Percentiles rank a stretch among this genome's conserved stretches.
phyloP scores from a whole-genome alignment of 2,797 vertebrate genomes.

The Choloepus didactylus region DNA sequence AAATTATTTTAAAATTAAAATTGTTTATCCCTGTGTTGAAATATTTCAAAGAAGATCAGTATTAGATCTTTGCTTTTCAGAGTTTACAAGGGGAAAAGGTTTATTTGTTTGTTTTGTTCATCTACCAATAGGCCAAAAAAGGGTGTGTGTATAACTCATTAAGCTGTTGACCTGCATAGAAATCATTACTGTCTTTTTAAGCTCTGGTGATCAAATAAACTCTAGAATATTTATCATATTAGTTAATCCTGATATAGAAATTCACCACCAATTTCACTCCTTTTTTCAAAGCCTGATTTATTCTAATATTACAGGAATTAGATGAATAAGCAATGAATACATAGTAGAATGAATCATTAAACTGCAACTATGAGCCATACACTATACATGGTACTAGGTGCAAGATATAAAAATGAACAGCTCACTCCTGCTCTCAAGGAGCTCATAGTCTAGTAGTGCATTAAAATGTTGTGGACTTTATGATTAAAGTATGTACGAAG shows the following conservation, averaged over 20 bases:
- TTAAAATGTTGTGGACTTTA: constrained; percentile 15
- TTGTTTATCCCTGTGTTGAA: neutral
- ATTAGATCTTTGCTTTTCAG: constrained; percentile 45
- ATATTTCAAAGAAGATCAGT: constrained; percentile 16
- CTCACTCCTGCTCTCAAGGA: neutral
- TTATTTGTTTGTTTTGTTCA: neutral
- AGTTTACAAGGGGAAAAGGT: neutral
- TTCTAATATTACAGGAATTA: neutral
- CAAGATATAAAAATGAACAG: constrained; percentile 31
- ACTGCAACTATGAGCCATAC: neutral
- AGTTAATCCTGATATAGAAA: constrained; percentile 28
- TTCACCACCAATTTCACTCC: constrained; percentile 41
- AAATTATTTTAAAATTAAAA: constrained; percentile 50
- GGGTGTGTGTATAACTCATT: constrained; percentile 27
- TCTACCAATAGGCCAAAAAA: neutral
- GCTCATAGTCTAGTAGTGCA: neutral
- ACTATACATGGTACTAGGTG: neutral
- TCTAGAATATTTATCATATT: neutral
- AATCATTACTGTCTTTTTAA: constrained; percentile 42
- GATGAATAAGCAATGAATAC: neutral
- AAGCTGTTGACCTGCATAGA: neutral
- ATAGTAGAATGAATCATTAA: constrained; percentile 29
- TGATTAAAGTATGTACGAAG: neutral
- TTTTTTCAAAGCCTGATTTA: constrained; percentile 55
- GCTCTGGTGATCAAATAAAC: constrained; percentile 32